Evolutionary conservation across 2,888 invertebrate species (phyloP), one percentile per base, ranked within the genome.

Genomic region (Herminia tarsipennalis): DNA sequence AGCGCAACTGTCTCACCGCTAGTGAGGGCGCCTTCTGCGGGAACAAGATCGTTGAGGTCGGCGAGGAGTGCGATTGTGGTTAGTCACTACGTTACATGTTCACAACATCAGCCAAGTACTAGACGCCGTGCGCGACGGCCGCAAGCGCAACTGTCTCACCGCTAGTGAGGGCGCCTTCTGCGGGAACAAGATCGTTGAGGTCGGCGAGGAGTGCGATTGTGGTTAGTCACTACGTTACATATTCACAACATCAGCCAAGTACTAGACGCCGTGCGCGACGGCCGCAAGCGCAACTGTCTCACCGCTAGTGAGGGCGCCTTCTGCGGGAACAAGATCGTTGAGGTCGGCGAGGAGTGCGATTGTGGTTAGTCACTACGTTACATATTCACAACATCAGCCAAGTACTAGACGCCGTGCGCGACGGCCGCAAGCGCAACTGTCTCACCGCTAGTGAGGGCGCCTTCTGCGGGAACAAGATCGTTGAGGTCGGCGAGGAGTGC

Each of bases 401-500:
- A 56, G 98, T 99, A 0, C 88, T 99, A 14, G 97, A 98, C 79
- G 98, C 98, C 1, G 96, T 99, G 25, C 94, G 97, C 51, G 96
- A 97, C 74, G 96, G 96, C 53, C 95, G 96, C 69, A 99, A 99
- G 84, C 93, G 96, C 33, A 98, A 99, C 88, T 99, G 99, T 77
- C 98, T 99, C 84, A 95, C 95, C 64, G 95, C 95, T 25, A 91
- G 96, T 39, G 95, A 95, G 50, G 98, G 98, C 46, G 98, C 99
- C 17, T 99, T 99, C 94, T 99, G 99, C 86, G 99, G 99, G 41
- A 99, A 99, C 88, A 98, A 98, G 89, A 98, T 99, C 72, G 98
- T 98, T 0, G 99, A 99, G 82, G 96, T 95, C 16, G 98, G 97
- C 33, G 99, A 99, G 87, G 97, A 99, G 86, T 99, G 99, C 79